Evolutionary conservation across 1,140 invertebrate species (phyloP).

Genomic region (Drosophila tropicalis): DNA sequence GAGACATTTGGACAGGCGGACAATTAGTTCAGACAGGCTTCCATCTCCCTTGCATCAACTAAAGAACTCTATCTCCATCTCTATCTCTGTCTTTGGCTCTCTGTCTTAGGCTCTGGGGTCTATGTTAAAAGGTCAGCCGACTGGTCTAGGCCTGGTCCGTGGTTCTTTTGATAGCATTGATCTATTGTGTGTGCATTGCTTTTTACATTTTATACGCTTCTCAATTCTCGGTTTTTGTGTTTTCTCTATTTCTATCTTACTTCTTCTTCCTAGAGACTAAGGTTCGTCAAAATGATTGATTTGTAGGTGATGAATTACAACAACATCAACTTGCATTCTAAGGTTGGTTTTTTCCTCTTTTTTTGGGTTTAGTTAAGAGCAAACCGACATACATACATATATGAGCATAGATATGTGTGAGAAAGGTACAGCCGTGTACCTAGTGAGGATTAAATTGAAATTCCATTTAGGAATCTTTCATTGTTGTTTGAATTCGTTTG

Average conservation of each 20-base stretch:
- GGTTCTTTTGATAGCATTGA: constrained; percentile 73
- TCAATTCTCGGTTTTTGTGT: constrained; percentile 33
- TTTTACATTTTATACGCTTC: constrained; percentile 73
- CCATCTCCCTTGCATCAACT: constrained; percentile 51
- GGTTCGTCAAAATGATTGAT: constrained; percentile 83
- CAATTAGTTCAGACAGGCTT: constrained; percentile 79
- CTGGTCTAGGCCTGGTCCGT: constrained; percentile 28
- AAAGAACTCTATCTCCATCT: constrained; percentile 9
- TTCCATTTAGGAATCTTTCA: constrained; percentile 74
- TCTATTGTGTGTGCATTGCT: constrained; percentile 74
- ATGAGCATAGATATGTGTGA: constrained; percentile 43
- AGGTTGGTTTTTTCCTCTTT: constrained; percentile 25
- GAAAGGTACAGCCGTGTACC: constrained; percentile 58
- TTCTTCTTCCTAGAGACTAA: constrained; percentile 64
- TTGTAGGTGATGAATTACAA: constrained; percentile 83
- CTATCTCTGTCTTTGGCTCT: neutral
- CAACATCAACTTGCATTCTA: constrained; percentile 61
- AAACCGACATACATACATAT: neutral
- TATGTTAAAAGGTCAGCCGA: constrained; percentile 77
- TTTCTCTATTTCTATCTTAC: constrained; percentile 44
- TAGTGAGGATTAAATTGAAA: constrained; percentile 77
- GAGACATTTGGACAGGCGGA: constrained; percentile 53
- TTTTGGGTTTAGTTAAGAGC: constrained; percentile 55
- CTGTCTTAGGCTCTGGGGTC: constrained; percentile 26
- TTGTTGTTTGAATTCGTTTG: constrained; percentile 61